These are phyloP conservation scores for Pangasius sanitwongsei DNA, from an alignment of 2,797 vertebrate species.

Conservation along the genomic window DNA sequence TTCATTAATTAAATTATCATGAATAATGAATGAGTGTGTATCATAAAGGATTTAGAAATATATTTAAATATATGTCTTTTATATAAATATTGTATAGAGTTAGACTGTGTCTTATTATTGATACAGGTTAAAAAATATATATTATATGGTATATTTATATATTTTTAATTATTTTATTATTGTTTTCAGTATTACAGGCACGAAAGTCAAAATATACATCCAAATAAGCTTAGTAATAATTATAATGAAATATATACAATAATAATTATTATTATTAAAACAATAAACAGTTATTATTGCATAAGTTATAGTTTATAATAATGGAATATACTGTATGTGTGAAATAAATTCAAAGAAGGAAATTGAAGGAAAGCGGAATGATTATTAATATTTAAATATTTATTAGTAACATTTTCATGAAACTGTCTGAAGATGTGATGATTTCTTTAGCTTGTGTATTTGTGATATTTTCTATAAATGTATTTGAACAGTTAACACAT, in stretches of 20 bases:
- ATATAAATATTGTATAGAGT: neutral
- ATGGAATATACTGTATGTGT: neutral
- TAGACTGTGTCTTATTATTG: neutral
- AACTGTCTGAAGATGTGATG: neutral
- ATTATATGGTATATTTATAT: neutral
- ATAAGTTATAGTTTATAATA: neutral
- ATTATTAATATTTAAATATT: slow-evolving; percentile 1
- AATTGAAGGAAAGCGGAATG: neutral
- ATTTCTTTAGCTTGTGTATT: neutral
- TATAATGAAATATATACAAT: neutral
- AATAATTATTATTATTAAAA: neutral
- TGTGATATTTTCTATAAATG: neutral
- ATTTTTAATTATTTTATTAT: neutral
- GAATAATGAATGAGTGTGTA: neutral
- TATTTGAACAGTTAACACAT: neutral
- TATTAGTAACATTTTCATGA: neutral
- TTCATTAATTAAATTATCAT: neutral
- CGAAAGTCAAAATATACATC: neutral
- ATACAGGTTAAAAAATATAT: neutral
- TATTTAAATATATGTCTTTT: neutral
- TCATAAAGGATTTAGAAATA: neutral
- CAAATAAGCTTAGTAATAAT: neutral
- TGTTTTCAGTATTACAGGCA: neutral
- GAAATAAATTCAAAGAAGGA: neutral
- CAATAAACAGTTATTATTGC: too few species aligned